These are phyloP conservation scores for Mamestra brassicae DNA, from an alignment of 2,888 invertebrate genomes.

Conservation along the genomic window DNA sequence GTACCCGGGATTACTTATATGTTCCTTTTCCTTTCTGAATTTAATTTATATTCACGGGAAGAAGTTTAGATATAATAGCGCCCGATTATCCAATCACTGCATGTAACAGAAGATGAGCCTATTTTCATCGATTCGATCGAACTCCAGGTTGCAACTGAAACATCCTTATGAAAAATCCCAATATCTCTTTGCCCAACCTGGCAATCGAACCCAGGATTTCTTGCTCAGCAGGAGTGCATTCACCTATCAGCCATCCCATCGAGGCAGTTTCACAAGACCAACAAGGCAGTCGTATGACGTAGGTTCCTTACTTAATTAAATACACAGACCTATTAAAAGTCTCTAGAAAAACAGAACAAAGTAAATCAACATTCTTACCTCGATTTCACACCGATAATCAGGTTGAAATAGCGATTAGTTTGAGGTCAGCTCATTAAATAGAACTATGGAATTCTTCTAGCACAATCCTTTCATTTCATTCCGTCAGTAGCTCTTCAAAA, in stretches of 20 bases:
- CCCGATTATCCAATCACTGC: no score
- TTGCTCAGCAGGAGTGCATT: not conserved
- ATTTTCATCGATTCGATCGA: no score
- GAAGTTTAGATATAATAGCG: no score
- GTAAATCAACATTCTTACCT: conserved; percentile 31
- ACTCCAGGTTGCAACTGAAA: not conserved
- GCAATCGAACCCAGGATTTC: not conserved
- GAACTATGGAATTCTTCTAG: conserved; percentile 6
- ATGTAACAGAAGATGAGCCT: no score
- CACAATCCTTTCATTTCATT: not conserved
- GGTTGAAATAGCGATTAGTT: conserved; percentile 28
- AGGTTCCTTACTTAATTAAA: conserved; percentile 1
- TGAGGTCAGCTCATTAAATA: conserved; percentile 17
- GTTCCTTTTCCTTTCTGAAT: no score
- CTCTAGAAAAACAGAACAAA: conserved; percentile 21
- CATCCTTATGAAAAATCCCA: not conserved
- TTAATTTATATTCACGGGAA: no score
- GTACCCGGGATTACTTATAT: no score
- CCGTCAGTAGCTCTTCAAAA: not conserved
- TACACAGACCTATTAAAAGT: conserved; percentile 10
- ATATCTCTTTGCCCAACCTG: no score
- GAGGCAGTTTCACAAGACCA: not conserved
- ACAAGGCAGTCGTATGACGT: not conserved
- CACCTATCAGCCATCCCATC: not conserved
- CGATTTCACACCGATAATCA: conserved; percentile 41